A percentile compares a stretch with the other conserved stretches of the same genome.
phyloP scores from a whole-genome alignment of 2,888 invertebrate genomes.

The Coenonympha arcania region DNA sequence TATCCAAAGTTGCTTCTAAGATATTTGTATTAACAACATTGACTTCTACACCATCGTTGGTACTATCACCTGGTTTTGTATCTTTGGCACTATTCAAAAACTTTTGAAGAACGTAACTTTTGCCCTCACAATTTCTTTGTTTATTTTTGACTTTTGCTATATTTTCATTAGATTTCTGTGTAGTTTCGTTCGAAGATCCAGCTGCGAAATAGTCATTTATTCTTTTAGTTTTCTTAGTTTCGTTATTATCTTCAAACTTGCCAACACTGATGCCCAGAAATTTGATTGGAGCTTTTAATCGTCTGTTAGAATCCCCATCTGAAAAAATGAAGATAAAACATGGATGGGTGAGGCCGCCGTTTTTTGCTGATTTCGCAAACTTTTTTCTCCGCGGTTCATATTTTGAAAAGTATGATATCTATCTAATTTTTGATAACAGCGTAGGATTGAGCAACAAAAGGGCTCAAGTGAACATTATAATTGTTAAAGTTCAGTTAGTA shows the following conservation, averaged over 20 bases:
- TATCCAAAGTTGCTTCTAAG: constrained; percentile 45
- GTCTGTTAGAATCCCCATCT: constrained; percentile 55
- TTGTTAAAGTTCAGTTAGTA: too few species aligned
- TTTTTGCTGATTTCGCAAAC: too few species aligned
- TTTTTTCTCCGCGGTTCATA: too few species aligned
- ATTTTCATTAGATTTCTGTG: constrained; percentile 26
- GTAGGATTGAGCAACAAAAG: too few species aligned
- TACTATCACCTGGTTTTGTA: constrained; percentile 20
- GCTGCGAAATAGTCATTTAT: constrained; percentile 75
- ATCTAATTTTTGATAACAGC: too few species aligned
- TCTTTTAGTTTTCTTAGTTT: constrained; percentile 69
- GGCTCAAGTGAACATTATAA: too few species aligned
- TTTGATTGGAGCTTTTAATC: constrained; percentile 73
- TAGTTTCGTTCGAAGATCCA: constrained; percentile 43
- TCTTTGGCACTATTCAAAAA: constrained; percentile 37
- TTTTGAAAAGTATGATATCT: too few species aligned
- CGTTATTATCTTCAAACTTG: constrained; percentile 79
- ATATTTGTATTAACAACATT: constrained; percentile 16
- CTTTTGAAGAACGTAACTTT: constrained; percentile 49
- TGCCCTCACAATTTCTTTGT: constrained; percentile 35
- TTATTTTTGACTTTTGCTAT: constrained; percentile 7
- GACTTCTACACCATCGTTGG: constrained; percentile 28
- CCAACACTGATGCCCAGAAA: constrained; percentile 85
- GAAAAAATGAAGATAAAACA: constrained; percentile 36
- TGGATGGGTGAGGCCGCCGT: too few species aligned